A percentile compares a stretch with the other conserved stretches of the same genome.
phyloP scores from a whole-genome alignment of 2,797 vertebrate species.

The Gorsachius magnificus region DNA sequence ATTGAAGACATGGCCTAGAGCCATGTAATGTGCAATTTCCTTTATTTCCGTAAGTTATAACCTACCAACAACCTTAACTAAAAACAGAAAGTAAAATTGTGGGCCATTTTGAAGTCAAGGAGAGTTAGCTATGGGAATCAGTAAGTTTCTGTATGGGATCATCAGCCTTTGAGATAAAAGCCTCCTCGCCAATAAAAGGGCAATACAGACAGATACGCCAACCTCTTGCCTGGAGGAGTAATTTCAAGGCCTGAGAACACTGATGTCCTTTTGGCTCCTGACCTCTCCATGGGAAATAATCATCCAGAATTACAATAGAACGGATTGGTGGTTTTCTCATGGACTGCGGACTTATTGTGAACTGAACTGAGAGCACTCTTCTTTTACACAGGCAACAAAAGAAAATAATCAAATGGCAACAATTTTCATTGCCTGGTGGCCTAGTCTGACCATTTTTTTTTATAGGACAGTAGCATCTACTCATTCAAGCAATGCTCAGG shows the following conservation, averaged over 20 bases:
- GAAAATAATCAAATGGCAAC: neutral
- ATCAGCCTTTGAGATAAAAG: neutral
- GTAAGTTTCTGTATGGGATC: neutral
- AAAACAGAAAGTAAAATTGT: neutral
- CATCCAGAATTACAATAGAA: neutral
- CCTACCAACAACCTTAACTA: neutral
- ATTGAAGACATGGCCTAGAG: neutral
- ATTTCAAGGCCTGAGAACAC: conserved; percentile 8
- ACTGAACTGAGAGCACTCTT: neutral
- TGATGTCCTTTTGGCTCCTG: conserved; percentile 1
- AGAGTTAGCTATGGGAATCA: neutral
- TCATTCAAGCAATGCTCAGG: neutral
- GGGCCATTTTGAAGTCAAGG: neutral
- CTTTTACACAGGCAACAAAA: neutral
- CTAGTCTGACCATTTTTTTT: neutral
- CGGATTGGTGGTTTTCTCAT: neutral
- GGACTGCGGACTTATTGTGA: neutral
- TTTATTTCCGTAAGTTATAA: neutral
- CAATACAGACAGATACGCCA: neutral
- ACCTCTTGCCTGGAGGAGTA: neutral
- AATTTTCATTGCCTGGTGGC: neutral
- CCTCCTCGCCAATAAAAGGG: neutral
- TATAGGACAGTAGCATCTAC: neutral
- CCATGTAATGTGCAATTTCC: neutral
- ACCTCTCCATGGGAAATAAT: neutral